These are phyloP conservation scores for Pollenia griseotomentosa DNA, from an alignment of 2,888 invertebrate genomes.

Conservation along the genomic window DNA sequence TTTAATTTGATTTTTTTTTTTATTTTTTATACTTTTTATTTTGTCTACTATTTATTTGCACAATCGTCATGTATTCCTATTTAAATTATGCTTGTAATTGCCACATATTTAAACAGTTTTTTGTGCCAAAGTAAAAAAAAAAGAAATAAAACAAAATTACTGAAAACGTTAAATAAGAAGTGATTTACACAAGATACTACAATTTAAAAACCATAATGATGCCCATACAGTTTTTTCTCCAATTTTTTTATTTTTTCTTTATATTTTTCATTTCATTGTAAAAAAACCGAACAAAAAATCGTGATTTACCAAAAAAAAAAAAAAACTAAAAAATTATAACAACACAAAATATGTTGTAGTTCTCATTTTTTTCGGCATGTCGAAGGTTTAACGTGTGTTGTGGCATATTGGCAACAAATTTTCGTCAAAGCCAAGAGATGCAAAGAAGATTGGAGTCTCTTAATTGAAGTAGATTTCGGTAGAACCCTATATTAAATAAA, in stretches of 20 bases:
- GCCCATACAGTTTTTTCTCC: constrained; percentile 35
- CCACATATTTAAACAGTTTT: constrained; percentile 53
- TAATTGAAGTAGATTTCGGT: neutral
- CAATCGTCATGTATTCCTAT: constrained; percentile 63
- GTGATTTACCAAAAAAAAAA: constrained; percentile 63
- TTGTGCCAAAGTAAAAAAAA: constrained; percentile 4
- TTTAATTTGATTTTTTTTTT: constrained; percentile 42
- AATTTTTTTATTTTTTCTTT: constrained; percentile 8
- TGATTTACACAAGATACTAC: constrained; percentile 61
- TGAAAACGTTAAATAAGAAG: constrained; percentile 53
- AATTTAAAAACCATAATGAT: constrained; percentile 67
- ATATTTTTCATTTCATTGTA: constrained; percentile 21
- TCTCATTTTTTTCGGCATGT: constrained; percentile 40
- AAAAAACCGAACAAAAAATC: constrained; percentile 59
- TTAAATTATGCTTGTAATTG: constrained; percentile 63
- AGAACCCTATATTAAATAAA: neutral
- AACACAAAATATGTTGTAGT: constrained; percentile 53
- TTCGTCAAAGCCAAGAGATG: constrained; percentile 32
- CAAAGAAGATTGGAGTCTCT: neutral
- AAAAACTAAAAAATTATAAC: constrained; percentile 41
- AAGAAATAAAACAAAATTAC: neutral
- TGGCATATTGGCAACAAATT: constrained; percentile 64
- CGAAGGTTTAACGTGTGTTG: constrained; percentile 67
- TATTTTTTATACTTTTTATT: neutral
- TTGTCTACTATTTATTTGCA: constrained; percentile 41